These are phyloP conservation scores for Otolemur crassicaudatus DNA, from an alignment of 2,797 vertebrate genomes.

Conservation along the genomic window DNA sequence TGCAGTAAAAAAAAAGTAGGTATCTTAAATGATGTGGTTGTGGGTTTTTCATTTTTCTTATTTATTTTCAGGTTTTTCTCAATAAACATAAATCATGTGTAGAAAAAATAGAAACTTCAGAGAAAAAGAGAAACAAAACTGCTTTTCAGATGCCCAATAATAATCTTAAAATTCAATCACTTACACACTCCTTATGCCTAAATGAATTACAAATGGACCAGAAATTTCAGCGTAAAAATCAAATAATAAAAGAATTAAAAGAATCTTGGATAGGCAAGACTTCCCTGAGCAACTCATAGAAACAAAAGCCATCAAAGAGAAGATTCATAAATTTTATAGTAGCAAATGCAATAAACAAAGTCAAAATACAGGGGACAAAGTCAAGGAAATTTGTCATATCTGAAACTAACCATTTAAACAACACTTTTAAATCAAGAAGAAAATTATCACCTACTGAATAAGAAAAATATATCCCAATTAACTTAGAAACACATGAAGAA, in stretches of 20 bases:
- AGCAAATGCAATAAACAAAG: constrained; percentile 4
- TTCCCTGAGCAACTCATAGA: constrained; percentile 5
- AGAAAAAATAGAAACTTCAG: neutral
- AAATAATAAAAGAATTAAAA: constrained; percentile 31
- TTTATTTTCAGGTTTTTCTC: constrained; percentile 30
- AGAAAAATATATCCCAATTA: neutral
- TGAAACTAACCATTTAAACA: neutral
- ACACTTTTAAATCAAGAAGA: constrained; percentile 5
- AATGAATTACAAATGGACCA: neutral
- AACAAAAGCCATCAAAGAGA: neutral
- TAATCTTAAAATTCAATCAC: neutral
- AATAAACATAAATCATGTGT: neutral
- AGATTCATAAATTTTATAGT: neutral
- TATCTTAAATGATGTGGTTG: neutral
- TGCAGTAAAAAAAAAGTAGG: neutral
- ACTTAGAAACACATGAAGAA: neutral
- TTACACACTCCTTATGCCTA: neutral
- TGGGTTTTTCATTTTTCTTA: neutral
- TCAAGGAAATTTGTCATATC: neutral
- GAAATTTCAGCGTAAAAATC: constrained; percentile 8
- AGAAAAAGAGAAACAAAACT: neutral
- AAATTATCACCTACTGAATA: neutral
- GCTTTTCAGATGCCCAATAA: neutral
- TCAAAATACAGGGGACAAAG: neutral
- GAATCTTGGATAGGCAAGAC: neutral